Evolutionary conservation across 53 echinoderm and acorn worm species (phyloP).

Genomic region (Echinarachnius parma): DNA sequence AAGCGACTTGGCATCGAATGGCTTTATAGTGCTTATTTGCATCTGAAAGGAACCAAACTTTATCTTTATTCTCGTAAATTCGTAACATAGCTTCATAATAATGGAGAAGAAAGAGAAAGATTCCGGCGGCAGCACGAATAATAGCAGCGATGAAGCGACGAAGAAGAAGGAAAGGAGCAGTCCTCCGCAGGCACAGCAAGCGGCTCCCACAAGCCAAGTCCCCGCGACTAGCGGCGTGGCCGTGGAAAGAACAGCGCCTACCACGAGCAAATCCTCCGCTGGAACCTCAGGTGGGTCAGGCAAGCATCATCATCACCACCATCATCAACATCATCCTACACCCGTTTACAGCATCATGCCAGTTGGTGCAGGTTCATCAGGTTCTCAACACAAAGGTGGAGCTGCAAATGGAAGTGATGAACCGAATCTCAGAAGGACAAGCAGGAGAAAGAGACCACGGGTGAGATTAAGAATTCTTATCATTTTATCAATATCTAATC

Average conservation of each 20-base stretch:
- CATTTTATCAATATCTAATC: no score
- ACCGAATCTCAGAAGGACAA: conserved; percentile 57
- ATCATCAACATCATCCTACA: no score
- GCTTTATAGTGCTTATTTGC: no score
- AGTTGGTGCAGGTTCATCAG: not conserved
- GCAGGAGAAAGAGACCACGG: conserved; percentile 59
- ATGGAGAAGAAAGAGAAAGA: conserved; percentile 83
- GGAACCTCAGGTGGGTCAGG: conserved; percentile 1
- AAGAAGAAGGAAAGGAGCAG: conserved; percentile 40
- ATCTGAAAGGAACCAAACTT: no score
- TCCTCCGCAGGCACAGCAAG: conserved; percentile 25
- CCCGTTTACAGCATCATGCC: conserved; percentile 49
- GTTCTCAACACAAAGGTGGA: conserved; percentile 11
- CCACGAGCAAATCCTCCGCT: conserved; percentile 3
- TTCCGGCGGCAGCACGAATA: conserved; percentile 52
- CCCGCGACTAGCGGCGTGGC: no score
- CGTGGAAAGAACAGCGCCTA: no score
- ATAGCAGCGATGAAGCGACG: conserved; percentile 67
- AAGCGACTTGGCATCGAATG: no score
- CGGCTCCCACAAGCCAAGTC: not conserved
- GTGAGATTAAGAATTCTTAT: conserved; percentile 19
- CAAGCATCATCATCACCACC: no score
- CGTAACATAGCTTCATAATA: no score
- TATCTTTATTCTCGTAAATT: no score
- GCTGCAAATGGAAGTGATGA: conserved; percentile 43